A percentile compares a stretch with the other conserved stretches of the same genome.
phyloP scores from a whole-genome alignment of 1,140 invertebrate species.

The Luehdorfia chinensis region DNA sequence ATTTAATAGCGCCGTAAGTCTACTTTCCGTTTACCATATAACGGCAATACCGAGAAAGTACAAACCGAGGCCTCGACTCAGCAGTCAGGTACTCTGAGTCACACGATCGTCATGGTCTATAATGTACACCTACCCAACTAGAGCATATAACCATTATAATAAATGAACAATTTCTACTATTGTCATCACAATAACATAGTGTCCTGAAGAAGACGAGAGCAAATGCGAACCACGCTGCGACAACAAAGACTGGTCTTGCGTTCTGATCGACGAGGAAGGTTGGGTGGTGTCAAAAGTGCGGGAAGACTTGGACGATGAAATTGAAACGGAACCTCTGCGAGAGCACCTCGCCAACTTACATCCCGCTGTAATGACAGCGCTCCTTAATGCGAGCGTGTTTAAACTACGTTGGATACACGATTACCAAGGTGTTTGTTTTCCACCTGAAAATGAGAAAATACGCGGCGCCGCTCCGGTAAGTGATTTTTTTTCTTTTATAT shows the following conservation, averaged over 20 bases:
- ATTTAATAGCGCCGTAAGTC: too few species aligned
- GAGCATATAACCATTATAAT: too few species aligned
- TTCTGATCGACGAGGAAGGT: conserved; percentile 55
- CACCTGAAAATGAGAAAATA: conserved; percentile 30
- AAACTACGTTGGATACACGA: conserved; percentile 60
- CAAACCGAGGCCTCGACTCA: too few species aligned
- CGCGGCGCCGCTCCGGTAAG: conserved; percentile 35
- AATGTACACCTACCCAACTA: too few species aligned
- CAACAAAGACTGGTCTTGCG: conserved; percentile 45
- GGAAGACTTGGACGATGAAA: conserved; percentile 13
- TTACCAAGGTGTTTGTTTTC: conserved; percentile 63
- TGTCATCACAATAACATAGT: too few species aligned
- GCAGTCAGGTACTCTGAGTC: too few species aligned
- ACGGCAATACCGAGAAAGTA: too few species aligned
- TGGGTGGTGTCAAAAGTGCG: conserved; percentile 45
- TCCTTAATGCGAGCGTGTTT: conserved; percentile 49
- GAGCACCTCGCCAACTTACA: conserved; percentile 47
- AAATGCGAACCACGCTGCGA: conserved; percentile 45
- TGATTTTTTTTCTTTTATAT: conserved; percentile 6
- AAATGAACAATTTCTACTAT: too few species aligned
- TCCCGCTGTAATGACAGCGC: conserved; percentile 46
- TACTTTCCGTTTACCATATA: too few species aligned
- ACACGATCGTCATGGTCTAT: too few species aligned
- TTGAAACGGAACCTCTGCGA: conserved; percentile 22
- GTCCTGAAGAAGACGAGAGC: conserved; percentile 36